Percentiles rank a stretch among this genome's conserved stretches.
Evolutionary conservation across 2,797 vertebrate species (phyloP).

Genomic region (Spinus olivaceus): DNA sequence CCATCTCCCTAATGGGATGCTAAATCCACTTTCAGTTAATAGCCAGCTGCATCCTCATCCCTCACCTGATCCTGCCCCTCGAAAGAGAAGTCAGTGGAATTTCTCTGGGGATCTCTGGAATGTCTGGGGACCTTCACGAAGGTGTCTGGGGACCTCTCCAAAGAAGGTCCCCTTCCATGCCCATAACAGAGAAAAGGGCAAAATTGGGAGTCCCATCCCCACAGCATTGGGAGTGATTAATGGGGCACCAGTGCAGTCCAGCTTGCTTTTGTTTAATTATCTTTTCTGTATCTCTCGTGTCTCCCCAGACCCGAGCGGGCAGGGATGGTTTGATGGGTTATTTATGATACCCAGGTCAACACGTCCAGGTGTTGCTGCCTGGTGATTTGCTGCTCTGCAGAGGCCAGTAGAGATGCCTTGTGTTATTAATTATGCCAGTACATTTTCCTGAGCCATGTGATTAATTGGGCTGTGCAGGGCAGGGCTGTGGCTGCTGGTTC

Average conservation of each 20-base stretch:
- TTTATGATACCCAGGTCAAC: slow-evolving; percentile 43
- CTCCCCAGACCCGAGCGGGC: neutral
- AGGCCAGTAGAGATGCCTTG: slow-evolving; percentile 53
- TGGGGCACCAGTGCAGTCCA: neutral
- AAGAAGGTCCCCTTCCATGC: neutral
- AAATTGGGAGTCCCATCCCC: neutral
- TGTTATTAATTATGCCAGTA: slow-evolving; percentile 65
- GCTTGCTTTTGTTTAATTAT: slow-evolving; percentile 33
- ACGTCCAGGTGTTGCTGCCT: slow-evolving; percentile 23
- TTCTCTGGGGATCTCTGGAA: neutral
- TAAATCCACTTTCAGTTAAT: neutral
- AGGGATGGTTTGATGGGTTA: slow-evolving; percentile 43
- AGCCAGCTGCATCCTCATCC: neutral
- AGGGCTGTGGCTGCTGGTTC: neutral
- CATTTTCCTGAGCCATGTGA: slow-evolving; percentile 57
- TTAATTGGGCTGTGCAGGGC: slow-evolving; percentile 28
- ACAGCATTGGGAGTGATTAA: neutral
- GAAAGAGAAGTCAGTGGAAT: neutral
- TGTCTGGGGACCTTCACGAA: neutral
- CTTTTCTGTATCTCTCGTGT: neutral
- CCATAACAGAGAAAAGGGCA: neutral
- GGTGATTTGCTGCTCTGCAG: slow-evolving; percentile 45
- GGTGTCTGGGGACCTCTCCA: neutral
- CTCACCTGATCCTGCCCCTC: neutral
- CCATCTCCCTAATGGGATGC: neutral